Percentiles rank a stretch among this genome's conserved stretches.
These are phyloP conservation scores for Nibea albiflora DNA, from an alignment of 2,113 vertebrate species.

Conservation along the genomic window DNA sequence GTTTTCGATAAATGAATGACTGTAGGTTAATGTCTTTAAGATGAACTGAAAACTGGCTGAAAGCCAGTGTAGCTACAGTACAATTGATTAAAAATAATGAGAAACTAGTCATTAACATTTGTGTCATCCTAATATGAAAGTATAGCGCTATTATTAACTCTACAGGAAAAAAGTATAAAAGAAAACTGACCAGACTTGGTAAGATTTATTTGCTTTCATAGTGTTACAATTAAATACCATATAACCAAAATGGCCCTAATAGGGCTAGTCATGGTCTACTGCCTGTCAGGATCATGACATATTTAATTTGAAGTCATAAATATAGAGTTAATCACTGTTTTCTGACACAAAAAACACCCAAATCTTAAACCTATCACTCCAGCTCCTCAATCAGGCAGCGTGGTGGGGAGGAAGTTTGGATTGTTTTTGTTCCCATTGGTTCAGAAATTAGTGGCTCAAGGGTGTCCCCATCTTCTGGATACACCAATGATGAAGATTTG, in stretches of 20 bases:
- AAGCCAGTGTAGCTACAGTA: neutral
- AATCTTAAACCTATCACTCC: slow-evolving; percentile 54
- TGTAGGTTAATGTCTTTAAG: neutral
- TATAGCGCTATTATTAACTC: neutral
- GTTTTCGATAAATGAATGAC: neutral
- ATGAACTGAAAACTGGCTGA: neutral
- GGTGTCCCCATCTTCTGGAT: slow-evolving; percentile 26
- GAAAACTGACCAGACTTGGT: neutral
- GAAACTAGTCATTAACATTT: neutral
- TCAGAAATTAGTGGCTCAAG: neutral
- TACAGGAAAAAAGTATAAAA: neutral
- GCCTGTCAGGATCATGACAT: neutral
- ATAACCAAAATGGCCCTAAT: neutral
- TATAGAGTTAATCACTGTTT: no score
- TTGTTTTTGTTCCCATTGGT: slow-evolving; percentile 14
- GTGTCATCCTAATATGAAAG: neutral
- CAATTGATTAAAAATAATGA: neutral
- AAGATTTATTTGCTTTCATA: neutral
- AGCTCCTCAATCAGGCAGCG: slow-evolving; percentile 77
- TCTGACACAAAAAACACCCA: no score
- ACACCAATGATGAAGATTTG: slow-evolving; percentile 21
- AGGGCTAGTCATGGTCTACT: neutral
- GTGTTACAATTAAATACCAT: slow-evolving; percentile 5
- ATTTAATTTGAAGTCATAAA: neutral
- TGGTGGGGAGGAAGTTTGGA: neutral